Percentiles rank a stretch among this genome's conserved stretches.
phyloP scores from a whole-genome alignment of 2,888 invertebrate genomes.

The Metopia argyrocephala region DNA sequence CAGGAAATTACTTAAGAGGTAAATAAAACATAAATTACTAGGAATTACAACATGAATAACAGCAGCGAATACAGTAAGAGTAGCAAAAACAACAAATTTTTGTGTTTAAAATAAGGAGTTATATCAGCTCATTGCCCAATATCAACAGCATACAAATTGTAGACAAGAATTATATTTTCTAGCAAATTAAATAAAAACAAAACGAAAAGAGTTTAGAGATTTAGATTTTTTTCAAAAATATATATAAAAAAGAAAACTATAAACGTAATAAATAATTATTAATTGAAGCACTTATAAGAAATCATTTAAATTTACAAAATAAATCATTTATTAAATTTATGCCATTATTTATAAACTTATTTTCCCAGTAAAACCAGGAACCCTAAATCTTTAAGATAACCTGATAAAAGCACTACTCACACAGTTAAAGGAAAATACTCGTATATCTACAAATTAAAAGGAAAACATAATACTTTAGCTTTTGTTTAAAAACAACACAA shows the following conservation, averaged over 20 bases:
- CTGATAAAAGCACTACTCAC: not conserved
- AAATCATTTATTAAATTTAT: too few relatives aligned
- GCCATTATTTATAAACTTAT: too few relatives aligned
- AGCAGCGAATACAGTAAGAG: not conserved
- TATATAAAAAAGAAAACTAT: too few relatives aligned
- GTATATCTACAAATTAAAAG: too few relatives aligned
- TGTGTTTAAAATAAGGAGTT: conserved; percentile 18
- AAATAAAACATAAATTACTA: conserved; percentile 66
- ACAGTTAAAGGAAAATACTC: conserved; percentile 40
- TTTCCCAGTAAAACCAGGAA: not conserved
- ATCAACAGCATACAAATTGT: too few relatives aligned
- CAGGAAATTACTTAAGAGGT: conserved; percentile 65
- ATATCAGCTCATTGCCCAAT: too few relatives aligned
- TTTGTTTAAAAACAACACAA: conserved; percentile 37
- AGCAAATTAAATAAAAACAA: not conserved
- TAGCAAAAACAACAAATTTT: not conserved
- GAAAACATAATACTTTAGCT: too few relatives aligned
- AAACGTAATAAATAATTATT: too few relatives aligned
- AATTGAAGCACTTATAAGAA: too few relatives aligned
- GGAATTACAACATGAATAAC: conserved; percentile 48
- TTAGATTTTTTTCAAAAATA: not conserved
- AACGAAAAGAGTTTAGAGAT: not conserved
- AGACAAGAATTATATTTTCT: not conserved
- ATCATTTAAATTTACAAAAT: too few relatives aligned
- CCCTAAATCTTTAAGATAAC: not conserved